These are phyloP conservation scores for Eustalomyia histrio DNA, from an alignment of 2,888 invertebrate species.

Conservation along the genomic window DNA sequence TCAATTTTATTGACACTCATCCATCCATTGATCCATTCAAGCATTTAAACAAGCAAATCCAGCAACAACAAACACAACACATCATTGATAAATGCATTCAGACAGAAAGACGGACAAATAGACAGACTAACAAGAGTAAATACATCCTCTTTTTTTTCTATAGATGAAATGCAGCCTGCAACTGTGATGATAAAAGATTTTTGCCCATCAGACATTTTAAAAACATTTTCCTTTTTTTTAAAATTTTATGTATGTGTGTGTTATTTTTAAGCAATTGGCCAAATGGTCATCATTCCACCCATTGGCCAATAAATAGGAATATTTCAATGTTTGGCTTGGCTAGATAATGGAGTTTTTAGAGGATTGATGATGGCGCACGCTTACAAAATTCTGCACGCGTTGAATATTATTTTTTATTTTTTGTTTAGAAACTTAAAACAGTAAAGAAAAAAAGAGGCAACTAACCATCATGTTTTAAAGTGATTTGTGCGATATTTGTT, in stretches of 20 bases:
- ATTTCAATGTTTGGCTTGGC: conserved; percentile 18
- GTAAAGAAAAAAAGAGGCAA: background rate
- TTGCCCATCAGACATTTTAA: conserved; percentile 33
- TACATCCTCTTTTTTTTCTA: conserved; percentile 19
- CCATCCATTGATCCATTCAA: conserved; percentile 64
- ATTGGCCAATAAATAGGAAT: conserved; percentile 57
- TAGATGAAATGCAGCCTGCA: conserved; percentile 28
- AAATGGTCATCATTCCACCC: conserved; percentile 54
- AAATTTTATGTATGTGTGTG: background rate
- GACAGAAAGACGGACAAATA: background rate
- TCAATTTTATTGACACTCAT: conserved; percentile 74
- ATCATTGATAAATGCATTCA: conserved; percentile 23
- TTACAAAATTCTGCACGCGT: conserved; percentile 3
- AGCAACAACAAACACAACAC: conserved; percentile 5
- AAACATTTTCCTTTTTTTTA: conserved; percentile 5
- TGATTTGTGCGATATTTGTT: conserved; percentile 27
- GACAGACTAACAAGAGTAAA: conserved; percentile 2
- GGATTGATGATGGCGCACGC: conserved; percentile 32
- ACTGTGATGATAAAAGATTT: conserved; percentile 40
- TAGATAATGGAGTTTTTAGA: conserved; percentile 10
- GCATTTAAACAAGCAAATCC: conserved; percentile 51
- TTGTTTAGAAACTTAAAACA: background rate
- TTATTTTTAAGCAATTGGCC: conserved; percentile 20
- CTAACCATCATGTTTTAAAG: conserved; percentile 2
- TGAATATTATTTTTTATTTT: background rate